Evolutionary conservation across 2,888 invertebrate species (phyloP), one percentile per base, ranked within the genome.

Genomic region (Hirtodrosophila histrioides): DNA sequence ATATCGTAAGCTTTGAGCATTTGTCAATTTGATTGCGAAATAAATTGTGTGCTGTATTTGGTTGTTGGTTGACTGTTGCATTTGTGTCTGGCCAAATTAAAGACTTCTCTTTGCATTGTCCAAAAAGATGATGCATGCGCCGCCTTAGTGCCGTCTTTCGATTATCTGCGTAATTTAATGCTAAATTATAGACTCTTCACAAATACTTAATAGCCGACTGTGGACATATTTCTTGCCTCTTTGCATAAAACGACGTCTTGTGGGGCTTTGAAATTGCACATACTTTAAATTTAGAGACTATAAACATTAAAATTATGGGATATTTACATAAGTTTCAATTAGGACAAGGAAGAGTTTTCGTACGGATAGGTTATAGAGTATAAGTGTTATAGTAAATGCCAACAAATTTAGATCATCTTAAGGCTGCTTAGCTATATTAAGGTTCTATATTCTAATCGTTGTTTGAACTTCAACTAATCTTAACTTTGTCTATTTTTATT

Each of bases 1-100:
- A 37, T 63, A 17, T 17, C 17, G 17, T 27, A 71, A 64, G 78
- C 86, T 73, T 69, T 50, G 49, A 64, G 67, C 86, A 88, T 88
- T 86, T 84, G 86, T 87, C 86, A 86, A 86, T 67, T 80, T 84
- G 82, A 86, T 88, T 84, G 81, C 78, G 65, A 86, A 84, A 86
- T 86, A 86, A 84, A 84, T 86, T 81, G 35, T 61, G 44, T 36
- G 58, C 36, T 63, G 65, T 48, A 62, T 64, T 53, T 31, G 31
- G 7, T 31, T 31, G 3, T 31, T 7, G 31, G 2, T 9, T 56
- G 55, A 49, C 49, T 49, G 39, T 43, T 65, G 55, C 55, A 37
- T 46, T 55, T 48, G 60, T 39, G 45, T 53, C 27, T 48, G 61
- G 58, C 56, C 56, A 62, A 61, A 68, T 64, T 72, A 53, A 69